phyloP scores from a whole-genome alignment of 2,888 invertebrate genomes.

The Habrosyne pyritoides region DNA sequence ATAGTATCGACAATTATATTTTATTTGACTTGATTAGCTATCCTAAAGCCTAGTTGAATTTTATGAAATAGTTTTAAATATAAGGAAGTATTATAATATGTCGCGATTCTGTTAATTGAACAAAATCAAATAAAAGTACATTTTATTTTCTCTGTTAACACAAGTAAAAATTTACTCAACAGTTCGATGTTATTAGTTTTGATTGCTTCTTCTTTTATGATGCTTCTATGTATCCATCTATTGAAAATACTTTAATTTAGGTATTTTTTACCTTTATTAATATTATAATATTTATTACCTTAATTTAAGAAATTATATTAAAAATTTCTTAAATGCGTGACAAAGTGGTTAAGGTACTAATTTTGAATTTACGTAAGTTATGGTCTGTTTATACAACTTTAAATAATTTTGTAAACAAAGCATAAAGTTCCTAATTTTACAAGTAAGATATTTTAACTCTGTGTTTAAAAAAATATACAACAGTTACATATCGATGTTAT shows the following conservation, averaged over 20 bases:
- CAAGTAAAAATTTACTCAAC: no score
- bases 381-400: background rate
- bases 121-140: no score
- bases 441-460: no score
- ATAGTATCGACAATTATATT: constrained; percentile 2
- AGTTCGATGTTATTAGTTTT: no score
- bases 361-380: background rate
- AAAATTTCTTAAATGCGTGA: background rate
- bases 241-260: no score
- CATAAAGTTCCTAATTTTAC: background rate
- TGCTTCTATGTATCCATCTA: no score
- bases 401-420: background rate
- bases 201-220: no score
- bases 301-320: background rate
- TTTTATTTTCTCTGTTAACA: no score
- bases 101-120: no score
- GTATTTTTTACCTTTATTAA: background rate
- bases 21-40: background rate
- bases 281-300: background rate
- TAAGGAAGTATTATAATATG: no score
- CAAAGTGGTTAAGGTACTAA: background rate
- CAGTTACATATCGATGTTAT: no score
- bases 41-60: background rate
- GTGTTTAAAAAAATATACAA: no score
- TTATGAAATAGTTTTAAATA: background rate